phyloP scores from a whole-genome alignment of 1,140 invertebrate genomes.

The Bombus sylvicola region DNA sequence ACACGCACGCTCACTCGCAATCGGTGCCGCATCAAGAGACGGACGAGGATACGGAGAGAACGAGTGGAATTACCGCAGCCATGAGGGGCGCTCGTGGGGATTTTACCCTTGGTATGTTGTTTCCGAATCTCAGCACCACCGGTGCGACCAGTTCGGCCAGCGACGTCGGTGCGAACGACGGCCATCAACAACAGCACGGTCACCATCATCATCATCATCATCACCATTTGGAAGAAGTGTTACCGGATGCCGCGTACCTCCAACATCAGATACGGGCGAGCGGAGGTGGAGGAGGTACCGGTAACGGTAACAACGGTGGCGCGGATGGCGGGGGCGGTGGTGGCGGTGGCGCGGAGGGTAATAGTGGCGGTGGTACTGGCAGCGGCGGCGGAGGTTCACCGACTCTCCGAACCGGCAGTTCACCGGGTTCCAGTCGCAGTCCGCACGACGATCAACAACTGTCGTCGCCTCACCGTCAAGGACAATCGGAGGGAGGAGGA shows the following conservation, averaged over 20 bases:
- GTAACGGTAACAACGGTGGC: slow-evolving; percentile 20
- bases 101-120: slow-evolving; percentile 67
- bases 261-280: slow-evolving; percentile 73
- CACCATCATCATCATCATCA: slow-evolving; percentile 66
- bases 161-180: slow-evolving; percentile 56
- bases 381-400: slow-evolving; percentile 65
- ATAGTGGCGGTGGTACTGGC: neutral
- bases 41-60: slow-evolving; percentile 63
- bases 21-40: slow-evolving; percentile 42
- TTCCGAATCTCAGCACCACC: slow-evolving; percentile 61
- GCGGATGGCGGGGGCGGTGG: slow-evolving; percentile 29
- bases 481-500: slow-evolving; percentile 54
- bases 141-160: slow-evolving; percentile 12
- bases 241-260: slow-evolving; percentile 73
- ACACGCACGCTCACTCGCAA: slow-evolving; percentile 55
- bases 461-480: slow-evolving; percentile 72
- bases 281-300: neutral
- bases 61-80: slow-evolving; percentile 70
- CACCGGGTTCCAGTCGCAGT: slow-evolving; percentile 77
- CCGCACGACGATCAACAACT: slow-evolving; percentile 75
- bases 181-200: slow-evolving; percentile 73
- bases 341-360: slow-evolving; percentile 32
- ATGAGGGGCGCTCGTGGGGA: slow-evolving; percentile 72
- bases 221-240: slow-evolving; percentile 74
- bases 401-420: slow-evolving; percentile 75